A percentile compares a stretch with the other conserved stretches of the same genome.
Conservation (phyloP, 1,140 invertebrate genomes). For the Octopus bimaculoides region DNA sequence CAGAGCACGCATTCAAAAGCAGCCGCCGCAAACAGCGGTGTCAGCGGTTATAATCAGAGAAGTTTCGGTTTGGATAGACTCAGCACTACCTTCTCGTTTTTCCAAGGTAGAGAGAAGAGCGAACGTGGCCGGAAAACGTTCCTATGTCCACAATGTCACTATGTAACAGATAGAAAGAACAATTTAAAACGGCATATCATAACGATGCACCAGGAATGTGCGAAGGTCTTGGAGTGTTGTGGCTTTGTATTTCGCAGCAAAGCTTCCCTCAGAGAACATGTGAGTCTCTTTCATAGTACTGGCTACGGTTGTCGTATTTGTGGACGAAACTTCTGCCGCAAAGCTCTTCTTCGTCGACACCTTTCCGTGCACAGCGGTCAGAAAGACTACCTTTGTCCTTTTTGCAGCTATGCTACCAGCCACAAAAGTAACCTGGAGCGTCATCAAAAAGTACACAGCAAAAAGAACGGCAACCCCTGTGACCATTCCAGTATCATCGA, state of each 20-base stretch:
- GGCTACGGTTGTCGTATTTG: slow-evolving; percentile 56
- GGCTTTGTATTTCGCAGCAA: slow-evolving; percentile 53
- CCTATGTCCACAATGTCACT: slow-evolving; percentile 49
- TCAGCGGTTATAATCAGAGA: no score
- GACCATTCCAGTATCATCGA: neutral
- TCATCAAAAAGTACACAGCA: slow-evolving; percentile 48
- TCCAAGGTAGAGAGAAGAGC: neutral
- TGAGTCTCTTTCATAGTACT: slow-evolving; percentile 42
- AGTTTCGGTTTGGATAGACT: no score
- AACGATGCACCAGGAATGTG: slow-evolving; percentile 55
- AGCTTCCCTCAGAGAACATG: slow-evolving; percentile 54
- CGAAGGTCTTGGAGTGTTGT: slow-evolving; percentile 53
- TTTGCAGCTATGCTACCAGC: slow-evolving; percentile 58
- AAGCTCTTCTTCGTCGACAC: slow-evolving; percentile 58
- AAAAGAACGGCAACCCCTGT: neutral
- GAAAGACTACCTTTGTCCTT: slow-evolving; percentile 54
- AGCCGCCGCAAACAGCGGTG: no score
- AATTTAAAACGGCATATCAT: slow-evolving; percentile 58
- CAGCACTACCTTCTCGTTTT: neutral
- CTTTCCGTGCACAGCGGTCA: slow-evolving; percentile 55
- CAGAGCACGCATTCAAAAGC: no score
- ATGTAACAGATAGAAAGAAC: slow-evolving; percentile 57
- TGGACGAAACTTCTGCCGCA: slow-evolving; percentile 55
- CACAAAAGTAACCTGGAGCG: slow-evolving; percentile 60
- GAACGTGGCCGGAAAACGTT: slow-evolving; percentile 14